Evolutionary conservation across 2,113 vertebrate species (phyloP), one percentile per base, ranked within the genome.

Genomic region (Cyrtonyx montezumae): DNA sequence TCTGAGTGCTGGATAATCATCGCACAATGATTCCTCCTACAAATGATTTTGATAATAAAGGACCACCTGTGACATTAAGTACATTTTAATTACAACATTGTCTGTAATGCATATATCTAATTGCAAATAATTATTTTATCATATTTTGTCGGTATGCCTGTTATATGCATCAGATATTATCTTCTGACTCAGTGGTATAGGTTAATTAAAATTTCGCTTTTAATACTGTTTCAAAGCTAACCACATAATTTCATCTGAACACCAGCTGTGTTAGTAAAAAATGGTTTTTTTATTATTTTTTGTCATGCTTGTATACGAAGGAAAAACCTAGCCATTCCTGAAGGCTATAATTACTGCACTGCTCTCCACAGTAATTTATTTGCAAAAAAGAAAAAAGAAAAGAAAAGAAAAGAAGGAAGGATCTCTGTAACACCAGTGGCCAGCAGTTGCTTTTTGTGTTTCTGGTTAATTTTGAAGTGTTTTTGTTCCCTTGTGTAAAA

Each of bases 121-220:
- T 96, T 95, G 93, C 86, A 97, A 97, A 94, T 96, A 97, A 96
- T 93, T 89, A 95, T 96, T 92, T 89, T 96, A 84, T 93, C 91
- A 7, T 87, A 82, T 87, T 94, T 94, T 87, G 84, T 74, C 74
- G 88, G 43, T 66, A 74, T 93, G 91, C 59, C 71, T 88, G 49
- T 88, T 88, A 25, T 76, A 93, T 62, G 81, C 48, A 36, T 94
- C 59, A 95, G 91, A 97, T 92, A 92, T 73, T 95, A 95, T 96
- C 93, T 96, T 93, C 70, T 96, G 88, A 97, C 94, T 95, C 90
- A 70, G 83, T 67, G 68, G 63, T 95, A 93, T 66, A 95, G 85
- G 79, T 95, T 96, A 93, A 91, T 95, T 93, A 96, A 96, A 93
- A 94, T 91, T 97, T 96, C 94, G 93, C 94, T 96, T 97, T 96